Evolutionary conservation across 2,797 vertebrate species (phyloP), one percentile per base, ranked within the genome.

Genomic region (Graptemys geographica): DNA sequence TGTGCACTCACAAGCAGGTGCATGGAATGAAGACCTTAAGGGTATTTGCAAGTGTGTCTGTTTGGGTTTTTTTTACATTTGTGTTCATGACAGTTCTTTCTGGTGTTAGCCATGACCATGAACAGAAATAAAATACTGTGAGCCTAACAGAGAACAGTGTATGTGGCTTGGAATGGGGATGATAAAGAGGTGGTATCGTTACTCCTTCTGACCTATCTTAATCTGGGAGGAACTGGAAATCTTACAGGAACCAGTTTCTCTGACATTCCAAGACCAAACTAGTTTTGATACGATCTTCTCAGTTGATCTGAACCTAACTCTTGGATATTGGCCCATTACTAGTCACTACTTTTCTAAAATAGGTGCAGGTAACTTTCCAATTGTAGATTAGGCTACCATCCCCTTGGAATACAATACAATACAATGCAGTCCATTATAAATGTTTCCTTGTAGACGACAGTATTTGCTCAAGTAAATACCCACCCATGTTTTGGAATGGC

Each of bases 371-470:
- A 53, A 56, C 82, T 85, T 49, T 72, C 25, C 59, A 57, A 1
- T 19, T n/a, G 31, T 19, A n/a, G 49, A 21, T 51, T 51, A 79
- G 49, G 49, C 12, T 52, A 28, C 8, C 28, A 83, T 86, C 84
- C 53, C 88, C 82, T 79, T 13, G 47, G 90, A 96, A 95, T 82
- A 86, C 93, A 96, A 94, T 80, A 94, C 41, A 52, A n/a, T 31
- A 25, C 2, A 1, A 33, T 28, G 57, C 18, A 52, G 31, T 88
- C n/a, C 57, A 11, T 10, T 85, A 28, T 80, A 92, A 82, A 76
- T n/a, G 89, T 56, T 93, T 97, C 96, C 90, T 78, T 27, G 28
- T 41, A 44, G 84, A 49, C 33, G 27, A 0, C 0, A 19, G 94
- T 3, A 83, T 31, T 1, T 83, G 80, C 21, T 56, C 87, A 79